Evolutionary conservation across 1,140 invertebrate genomes (phyloP), one percentile per base, ranked within the genome.

Genomic region (Pogonomyrmex californicus): DNA sequence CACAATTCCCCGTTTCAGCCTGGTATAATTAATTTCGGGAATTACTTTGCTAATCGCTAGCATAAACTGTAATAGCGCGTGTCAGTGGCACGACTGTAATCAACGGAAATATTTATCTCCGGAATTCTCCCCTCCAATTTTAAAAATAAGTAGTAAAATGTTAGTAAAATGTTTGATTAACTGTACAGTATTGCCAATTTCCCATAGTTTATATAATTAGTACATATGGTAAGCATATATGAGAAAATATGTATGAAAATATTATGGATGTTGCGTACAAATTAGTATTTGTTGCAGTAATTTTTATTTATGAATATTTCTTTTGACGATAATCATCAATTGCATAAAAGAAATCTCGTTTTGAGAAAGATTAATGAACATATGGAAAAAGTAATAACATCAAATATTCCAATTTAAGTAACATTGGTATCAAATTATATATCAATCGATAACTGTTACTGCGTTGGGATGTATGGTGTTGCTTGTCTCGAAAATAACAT

Each of bases 11-110:
- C 68, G 47, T 66, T 73, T 36, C 88, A 66, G 68, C 30, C 44
- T 23, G 10, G 68, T 89, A 87, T 83, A 85, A 90, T 90, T 89
- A 89, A 90, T 90, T 90, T 83, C 78, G 62, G 65, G 85, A 76
- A 86, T 88, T 90, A 88, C 77, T 71, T 58, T 78, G 76, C 68
- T 79, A 79, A 88, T 88, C 78, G 77, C 63, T 68, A 63, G 88
- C 63, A 86, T 62, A 68, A 82, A 81, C 77, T 70, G 82, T 65
- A 85, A 73, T 62, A 54, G 87, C 79, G 56, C 86, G 73, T 85
- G 88, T 87, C 86, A 83, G 33, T 78, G 68, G 63, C 82, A 81
- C 70, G 76, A 58, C 62, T 66, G 87, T 71, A 76, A 89, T 89
- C 82, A 63, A 68, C 54, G 49, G 58, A 77, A 86, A 87, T 86